phyloP scores from a whole-genome alignment of 2,113 vertebrate species.

The Sturnus vulgaris region DNA sequence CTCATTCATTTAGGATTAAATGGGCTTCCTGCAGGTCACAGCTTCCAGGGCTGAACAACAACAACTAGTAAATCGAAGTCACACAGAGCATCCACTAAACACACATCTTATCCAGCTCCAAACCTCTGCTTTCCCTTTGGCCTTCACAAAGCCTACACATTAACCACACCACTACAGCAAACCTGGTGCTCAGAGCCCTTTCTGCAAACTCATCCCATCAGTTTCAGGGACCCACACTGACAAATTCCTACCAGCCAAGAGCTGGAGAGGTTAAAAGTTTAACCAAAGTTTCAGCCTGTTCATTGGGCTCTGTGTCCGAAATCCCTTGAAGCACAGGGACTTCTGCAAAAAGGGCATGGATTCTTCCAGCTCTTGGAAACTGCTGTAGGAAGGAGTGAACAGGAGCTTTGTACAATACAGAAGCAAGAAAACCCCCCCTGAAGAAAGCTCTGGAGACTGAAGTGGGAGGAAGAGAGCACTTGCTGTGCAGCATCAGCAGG shows the following conservation, averaged over 20 bases:
- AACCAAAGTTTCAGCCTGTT: background rate
- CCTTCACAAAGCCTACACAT: background rate
- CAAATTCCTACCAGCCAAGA: background rate
- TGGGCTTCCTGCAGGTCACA: conserved; percentile 51
- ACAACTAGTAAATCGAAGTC: background rate
- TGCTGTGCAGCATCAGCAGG: background rate
- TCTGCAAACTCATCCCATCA: background rate
- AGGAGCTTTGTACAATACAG: background rate
- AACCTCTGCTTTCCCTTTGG: background rate
- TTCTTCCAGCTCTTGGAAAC: background rate
- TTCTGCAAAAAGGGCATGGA: background rate
- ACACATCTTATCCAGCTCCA: background rate
- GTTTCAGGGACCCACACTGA: background rate
- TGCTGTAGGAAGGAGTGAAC: background rate
- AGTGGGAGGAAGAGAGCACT: background rate
- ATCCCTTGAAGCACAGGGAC: background rate
- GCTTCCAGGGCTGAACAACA: background rate
- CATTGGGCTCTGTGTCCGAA: background rate
- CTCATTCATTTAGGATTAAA: conserved; percentile 11
- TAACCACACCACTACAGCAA: background rate
- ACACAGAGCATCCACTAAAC: background rate
- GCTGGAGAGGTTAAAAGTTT: background rate
- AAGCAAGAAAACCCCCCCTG: background rate
- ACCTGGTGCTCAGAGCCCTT: background rate
- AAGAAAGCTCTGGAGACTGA: background rate